Evolutionary conservation across 2,888 invertebrate species (phyloP).

Genomic region (Notodonta dromedarius): DNA sequence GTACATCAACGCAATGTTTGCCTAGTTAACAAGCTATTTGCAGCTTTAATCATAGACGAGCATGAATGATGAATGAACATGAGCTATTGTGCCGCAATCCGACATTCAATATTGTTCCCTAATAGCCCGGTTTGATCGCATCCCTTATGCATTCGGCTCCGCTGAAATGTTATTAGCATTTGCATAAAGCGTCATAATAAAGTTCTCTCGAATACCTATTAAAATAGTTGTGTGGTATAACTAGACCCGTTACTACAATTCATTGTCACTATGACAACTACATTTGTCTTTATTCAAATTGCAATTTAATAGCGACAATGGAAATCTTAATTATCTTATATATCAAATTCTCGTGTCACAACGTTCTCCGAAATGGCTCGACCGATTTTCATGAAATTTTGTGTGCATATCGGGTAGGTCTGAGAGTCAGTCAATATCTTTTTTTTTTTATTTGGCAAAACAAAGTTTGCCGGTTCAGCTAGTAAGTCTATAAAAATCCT

Average conservation of each 20-base stretch:
- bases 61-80: slow-evolving; percentile 10
- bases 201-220: not conserved
- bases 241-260: not conserved
- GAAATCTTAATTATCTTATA: no score
- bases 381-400: no score
- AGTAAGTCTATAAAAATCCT: no score
- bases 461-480: no score
- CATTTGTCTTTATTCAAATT: no score
- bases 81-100: slow-evolving; percentile 9
- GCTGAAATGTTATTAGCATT: slow-evolving; percentile 10
- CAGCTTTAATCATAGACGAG: slow-evolving; percentile 6
- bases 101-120: slow-evolving; percentile 25
- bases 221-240: slow-evolving; percentile 1
- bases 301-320: no score
- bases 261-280: not conserved
- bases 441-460: no score
- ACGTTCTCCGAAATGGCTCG: no score
- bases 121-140: slow-evolving; percentile 7
- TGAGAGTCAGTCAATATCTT: no score
- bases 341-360: no score
- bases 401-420: no score
- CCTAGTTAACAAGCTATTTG: slow-evolving; percentile 12
- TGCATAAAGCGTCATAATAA: slow-evolving; percentile 12
- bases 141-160: not conserved
- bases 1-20: slow-evolving; percentile 3